These are phyloP conservation scores for Hypercompe scribonia DNA, from an alignment of 2,888 invertebrate genomes.

Conservation along the genomic window DNA sequence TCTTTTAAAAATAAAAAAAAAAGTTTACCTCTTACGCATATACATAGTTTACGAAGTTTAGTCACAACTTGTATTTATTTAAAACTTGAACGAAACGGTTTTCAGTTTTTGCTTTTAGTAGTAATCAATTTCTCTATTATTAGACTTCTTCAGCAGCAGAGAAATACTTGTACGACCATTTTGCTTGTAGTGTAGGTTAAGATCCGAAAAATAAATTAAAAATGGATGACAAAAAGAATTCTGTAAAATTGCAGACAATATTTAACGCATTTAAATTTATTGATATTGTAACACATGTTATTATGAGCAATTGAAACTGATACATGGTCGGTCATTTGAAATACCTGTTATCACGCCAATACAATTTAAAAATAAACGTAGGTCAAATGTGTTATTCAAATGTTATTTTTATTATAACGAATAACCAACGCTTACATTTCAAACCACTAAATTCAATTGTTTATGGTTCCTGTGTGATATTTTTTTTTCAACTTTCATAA, in stretches of 20 bases:
- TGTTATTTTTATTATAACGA: not conserved
- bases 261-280: not conserved
- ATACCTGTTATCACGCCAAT: slow-evolving; percentile 12
- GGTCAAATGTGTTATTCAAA: not conserved
- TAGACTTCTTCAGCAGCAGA: not conserved
- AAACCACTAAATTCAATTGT: not conserved
- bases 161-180: not conserved
- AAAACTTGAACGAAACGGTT: no score
- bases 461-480: not conserved
- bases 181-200: not conserved
- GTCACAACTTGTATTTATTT: not conserved
- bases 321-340: slow-evolving; percentile 5
- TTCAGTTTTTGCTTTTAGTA: no score
- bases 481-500: not conserved
- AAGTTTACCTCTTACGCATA: no score
- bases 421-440: not conserved
- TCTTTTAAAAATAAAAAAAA: no score
- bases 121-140: no score
- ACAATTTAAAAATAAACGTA: slow-evolving; percentile 9
- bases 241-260: not conserved
- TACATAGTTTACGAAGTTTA: no score
- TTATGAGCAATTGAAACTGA: slow-evolving; percentile 1
- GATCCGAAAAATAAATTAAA: not conserved
- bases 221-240: not conserved
- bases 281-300: slow-evolving; percentile 10